These are phyloP conservation scores for Nomada ferruginata DNA, from an alignment of 2,888 invertebrate genomes.

Conservation along the genomic window DNA sequence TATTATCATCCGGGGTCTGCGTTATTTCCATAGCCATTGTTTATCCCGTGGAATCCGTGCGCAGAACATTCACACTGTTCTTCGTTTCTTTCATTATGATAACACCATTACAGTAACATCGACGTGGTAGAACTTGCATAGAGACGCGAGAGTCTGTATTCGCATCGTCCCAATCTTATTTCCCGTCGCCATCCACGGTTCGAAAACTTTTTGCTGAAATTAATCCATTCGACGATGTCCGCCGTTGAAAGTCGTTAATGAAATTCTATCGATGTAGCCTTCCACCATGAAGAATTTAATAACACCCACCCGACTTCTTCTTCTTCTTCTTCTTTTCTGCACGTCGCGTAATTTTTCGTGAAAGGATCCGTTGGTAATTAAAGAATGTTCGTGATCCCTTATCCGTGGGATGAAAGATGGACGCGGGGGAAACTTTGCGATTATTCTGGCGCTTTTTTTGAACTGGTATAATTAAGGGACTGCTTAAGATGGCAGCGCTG, in stretches of 20 bases:
- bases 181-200: not conserved
- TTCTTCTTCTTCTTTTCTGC: not conserved
- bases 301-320: slow-evolving; percentile 21
- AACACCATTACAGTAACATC: slow-evolving; percentile 16
- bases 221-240: slow-evolving; percentile 56
- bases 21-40: slow-evolving; percentile 6
- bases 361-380: slow-evolving; percentile 18
- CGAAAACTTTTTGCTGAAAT: slow-evolving; percentile 54
- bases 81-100: not conserved
- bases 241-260: slow-evolving; percentile 66
- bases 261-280: slow-evolving; percentile 65
- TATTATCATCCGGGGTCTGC: slow-evolving; percentile 1
- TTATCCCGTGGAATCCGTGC: not conserved
- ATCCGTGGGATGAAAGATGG: not conserved
- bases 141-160: slow-evolving; percentile 25
- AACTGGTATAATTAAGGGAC: too few species aligned
- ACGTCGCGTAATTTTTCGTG: too few species aligned
- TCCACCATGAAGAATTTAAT: slow-evolving; percentile 55
- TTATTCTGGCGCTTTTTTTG: not conserved
- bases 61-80: not conserved
- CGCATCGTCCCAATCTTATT: slow-evolving; percentile 12
- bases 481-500: too few species aligned
- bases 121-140: not conserved
- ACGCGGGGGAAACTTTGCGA: too few species aligned
- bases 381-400: not conserved